These are phyloP conservation scores for Cryptoleucopteryx plumbea DNA, from an alignment of 2,113 vertebrate genomes.

Conservation along the genomic window DNA sequence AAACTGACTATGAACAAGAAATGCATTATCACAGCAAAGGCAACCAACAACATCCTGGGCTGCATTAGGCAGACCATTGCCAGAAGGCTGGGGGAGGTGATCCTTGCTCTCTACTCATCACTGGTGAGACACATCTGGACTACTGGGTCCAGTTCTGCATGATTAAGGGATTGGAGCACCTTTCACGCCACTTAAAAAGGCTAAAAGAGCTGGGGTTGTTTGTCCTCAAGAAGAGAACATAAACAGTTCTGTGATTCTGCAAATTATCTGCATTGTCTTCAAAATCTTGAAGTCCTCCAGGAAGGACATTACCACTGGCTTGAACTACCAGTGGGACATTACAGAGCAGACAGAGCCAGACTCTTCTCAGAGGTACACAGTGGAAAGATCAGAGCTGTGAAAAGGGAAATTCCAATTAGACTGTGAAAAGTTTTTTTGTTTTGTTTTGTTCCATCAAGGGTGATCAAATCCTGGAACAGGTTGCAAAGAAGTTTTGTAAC, in stretches of 20 bases:
- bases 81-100: neutral
- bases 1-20: neutral
- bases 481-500: neutral
- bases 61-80: neutral
- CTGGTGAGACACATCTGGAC: neutral
- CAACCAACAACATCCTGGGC: neutral
- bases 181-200: neutral
- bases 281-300: neutral
- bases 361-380: neutral
- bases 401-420: neutral
- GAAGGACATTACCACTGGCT: neutral
- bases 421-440: neutral
- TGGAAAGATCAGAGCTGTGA: neutral
- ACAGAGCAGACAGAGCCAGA: neutral
- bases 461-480: neutral
- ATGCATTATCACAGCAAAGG: neutral
- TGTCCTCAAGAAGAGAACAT: neutral
- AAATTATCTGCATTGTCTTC: neutral
- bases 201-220: neutral
- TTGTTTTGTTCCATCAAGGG: neutral
- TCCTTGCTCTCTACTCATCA: neutral
- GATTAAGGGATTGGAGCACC: neutral
- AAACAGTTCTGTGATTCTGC: neutral
- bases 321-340: neutral
- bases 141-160: neutral